phyloP scores from a whole-genome alignment of 1,140 invertebrate genomes.

The Anoplolepis gracilipes region DNA sequence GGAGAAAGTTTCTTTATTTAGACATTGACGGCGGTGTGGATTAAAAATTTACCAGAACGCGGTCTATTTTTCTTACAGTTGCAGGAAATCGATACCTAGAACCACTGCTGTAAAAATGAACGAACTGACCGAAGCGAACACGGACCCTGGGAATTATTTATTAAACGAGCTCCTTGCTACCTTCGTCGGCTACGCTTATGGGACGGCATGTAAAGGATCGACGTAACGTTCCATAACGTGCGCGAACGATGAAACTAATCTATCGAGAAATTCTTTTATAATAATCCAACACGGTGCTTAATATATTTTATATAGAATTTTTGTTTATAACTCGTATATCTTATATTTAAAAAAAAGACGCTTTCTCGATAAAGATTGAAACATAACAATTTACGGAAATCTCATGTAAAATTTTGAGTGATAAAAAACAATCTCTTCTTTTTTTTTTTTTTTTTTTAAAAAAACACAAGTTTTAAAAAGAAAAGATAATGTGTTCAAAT shows the following conservation, averaged over 20 bases:
- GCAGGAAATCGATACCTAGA: constrained; percentile 36
- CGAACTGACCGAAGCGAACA: constrained; percentile 8
- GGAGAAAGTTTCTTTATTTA: constrained; percentile 70
- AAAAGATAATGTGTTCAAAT: not conserved
- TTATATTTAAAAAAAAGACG: not conserved
- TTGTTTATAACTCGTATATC: not conserved
- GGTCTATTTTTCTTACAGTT: constrained; percentile 57
- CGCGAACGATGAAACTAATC: constrained; percentile 52
- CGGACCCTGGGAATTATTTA: constrained; percentile 50
- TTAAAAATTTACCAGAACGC: constrained; percentile 64
- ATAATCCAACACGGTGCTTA: constrained; percentile 15
- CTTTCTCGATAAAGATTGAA: not conserved
- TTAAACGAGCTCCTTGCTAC: constrained; percentile 40
- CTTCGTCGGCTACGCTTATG: constrained; percentile 27
- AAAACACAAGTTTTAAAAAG: not conserved
- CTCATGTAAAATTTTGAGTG: not conserved
- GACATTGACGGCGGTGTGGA: constrained; percentile 53
- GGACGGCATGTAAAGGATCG: constrained; percentile 40
- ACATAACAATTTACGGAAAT: not conserved
- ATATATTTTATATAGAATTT: constrained; percentile 2
- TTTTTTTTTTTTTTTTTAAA: not conserved
- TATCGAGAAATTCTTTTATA: constrained; percentile 50
- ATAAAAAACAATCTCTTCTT: not conserved
- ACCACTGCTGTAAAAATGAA: constrained; percentile 38
- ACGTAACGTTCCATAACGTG: constrained; percentile 41